Evolutionary conservation across 1,140 invertebrate genomes (phyloP).

Genomic region (Drosophila nigromelanica): DNA sequence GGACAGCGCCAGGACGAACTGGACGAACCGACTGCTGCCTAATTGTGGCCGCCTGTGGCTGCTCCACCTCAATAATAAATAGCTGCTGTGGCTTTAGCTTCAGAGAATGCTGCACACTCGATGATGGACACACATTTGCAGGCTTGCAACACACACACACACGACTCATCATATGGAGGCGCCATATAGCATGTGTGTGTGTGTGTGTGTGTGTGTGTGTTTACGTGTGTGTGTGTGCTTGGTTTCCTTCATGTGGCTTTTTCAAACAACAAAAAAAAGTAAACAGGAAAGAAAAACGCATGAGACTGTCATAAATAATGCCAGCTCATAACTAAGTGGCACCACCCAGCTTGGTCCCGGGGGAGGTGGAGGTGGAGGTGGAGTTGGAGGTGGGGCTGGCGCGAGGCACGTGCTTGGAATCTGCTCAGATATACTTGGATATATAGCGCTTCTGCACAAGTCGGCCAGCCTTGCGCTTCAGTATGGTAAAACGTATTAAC

Average conservation of each 20-base stretch:
- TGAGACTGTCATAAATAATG: constrained; percentile 70
- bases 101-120: constrained; percentile 55
- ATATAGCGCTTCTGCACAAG: constrained; percentile 83
- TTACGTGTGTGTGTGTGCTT: constrained; percentile 7
- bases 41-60: constrained; percentile 45
- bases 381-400: background rate
- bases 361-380: too few species aligned
- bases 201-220: constrained; percentile 15
- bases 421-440: constrained; percentile 80
- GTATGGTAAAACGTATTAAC: constrained; percentile 82
- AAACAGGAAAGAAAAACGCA: constrained; percentile 69
- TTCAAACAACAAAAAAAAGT: constrained; percentile 74
- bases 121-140: constrained; percentile 31
- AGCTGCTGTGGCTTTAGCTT: constrained; percentile 9
- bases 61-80: constrained; percentile 51
- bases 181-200: constrained; percentile 24
- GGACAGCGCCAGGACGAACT: constrained; percentile 16
- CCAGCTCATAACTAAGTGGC: constrained; percentile 62
- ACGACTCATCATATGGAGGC: constrained; percentile 60
- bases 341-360: constrained; percentile 7
- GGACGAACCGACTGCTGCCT: constrained; percentile 32
- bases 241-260: constrained; percentile 75
- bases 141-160: constrained; percentile 29
- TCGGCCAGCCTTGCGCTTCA: constrained; percentile 78
- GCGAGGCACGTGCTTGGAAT: constrained; percentile 67